These are phyloP conservation scores for Ormia ochracea DNA, from an alignment of 2,888 invertebrate species.

Conservation along the genomic window DNA sequence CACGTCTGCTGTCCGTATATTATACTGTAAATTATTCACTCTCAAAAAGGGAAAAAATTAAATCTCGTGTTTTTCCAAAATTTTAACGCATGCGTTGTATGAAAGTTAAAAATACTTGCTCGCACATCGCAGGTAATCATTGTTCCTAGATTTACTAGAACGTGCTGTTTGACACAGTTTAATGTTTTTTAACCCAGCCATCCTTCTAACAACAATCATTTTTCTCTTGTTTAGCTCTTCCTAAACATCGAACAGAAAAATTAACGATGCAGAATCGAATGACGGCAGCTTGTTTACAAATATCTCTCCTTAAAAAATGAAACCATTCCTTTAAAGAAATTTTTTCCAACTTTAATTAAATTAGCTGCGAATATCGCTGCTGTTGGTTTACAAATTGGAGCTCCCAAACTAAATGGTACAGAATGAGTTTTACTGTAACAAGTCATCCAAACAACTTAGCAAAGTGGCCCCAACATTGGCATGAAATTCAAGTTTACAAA, in stretches of 20 bases:
- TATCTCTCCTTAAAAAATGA: too few species aligned
- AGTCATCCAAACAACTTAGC: too few species aligned
- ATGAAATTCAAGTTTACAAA: too few species aligned
- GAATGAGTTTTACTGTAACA: too few species aligned
- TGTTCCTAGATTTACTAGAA: conserved; percentile 28
- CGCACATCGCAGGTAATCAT: conserved; percentile 41
- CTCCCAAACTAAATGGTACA: too few species aligned
- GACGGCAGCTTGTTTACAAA: too few species aligned
- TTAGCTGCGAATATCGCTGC: too few species aligned
- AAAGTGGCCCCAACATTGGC: too few species aligned
- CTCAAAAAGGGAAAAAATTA: conserved; percentile 22
- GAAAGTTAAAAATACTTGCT: conserved; percentile 5
- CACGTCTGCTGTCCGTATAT: conserved; percentile 62
- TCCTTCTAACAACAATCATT: not conserved
- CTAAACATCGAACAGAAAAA: not conserved
- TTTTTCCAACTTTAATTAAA: too few species aligned
- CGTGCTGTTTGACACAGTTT: conserved; percentile 63
- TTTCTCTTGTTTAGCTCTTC: not conserved
- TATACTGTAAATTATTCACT: conserved; percentile 48
- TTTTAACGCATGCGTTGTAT: conserved; percentile 42
- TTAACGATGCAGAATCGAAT: not conserved
- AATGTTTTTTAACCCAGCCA: not conserved
- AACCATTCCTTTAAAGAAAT: too few species aligned
- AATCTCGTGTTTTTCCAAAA: conserved; percentile 39
- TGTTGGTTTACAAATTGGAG: too few species aligned